These are phyloP conservation scores for Digitonthophagus gazella DNA, from an alignment of 2,888 invertebrate species.

Conservation along the genomic window DNA sequence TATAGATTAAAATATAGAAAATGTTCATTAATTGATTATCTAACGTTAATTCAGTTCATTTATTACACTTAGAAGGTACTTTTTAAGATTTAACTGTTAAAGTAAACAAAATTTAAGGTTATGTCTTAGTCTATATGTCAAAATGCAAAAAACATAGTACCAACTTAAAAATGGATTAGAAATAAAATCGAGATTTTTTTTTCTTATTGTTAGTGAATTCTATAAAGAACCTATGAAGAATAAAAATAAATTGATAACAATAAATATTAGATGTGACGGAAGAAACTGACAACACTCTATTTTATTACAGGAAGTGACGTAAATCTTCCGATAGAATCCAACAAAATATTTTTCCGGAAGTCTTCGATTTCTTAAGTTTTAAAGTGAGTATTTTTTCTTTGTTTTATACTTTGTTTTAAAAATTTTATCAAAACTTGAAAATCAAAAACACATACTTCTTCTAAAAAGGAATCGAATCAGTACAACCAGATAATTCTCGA, in stretches of 20 bases:
- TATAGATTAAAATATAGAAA: too few species aligned
- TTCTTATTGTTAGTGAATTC: neutral
- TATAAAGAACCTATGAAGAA: neutral
- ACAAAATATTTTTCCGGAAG: neutral
- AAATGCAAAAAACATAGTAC: too few species aligned
- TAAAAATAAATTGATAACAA: neutral
- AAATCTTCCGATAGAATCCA: neutral
- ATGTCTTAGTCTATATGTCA: too few species aligned
- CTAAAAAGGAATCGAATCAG: too few species aligned
- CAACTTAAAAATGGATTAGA: too few species aligned
- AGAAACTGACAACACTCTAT: neutral
- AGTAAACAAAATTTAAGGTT: too few species aligned
- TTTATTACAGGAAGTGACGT: neutral
- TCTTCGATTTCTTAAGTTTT: neutral
- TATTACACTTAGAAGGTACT: too few species aligned
- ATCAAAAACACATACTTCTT: too few species aligned
- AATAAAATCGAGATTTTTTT: neutral
- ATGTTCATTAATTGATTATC: too few species aligned
- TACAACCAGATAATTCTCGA: neutral
- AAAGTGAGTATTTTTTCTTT: neutral
- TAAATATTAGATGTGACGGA: neutral
- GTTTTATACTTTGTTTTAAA: neutral
- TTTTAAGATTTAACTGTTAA: too few species aligned
- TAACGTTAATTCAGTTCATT: too few species aligned
- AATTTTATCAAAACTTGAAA: too few species aligned